A percentile compares a stretch with the other conserved stretches of the same genome.
Evolutionary conservation across 2,888 invertebrate genomes (phyloP).

Genomic region (Agelastica alni): DNA sequence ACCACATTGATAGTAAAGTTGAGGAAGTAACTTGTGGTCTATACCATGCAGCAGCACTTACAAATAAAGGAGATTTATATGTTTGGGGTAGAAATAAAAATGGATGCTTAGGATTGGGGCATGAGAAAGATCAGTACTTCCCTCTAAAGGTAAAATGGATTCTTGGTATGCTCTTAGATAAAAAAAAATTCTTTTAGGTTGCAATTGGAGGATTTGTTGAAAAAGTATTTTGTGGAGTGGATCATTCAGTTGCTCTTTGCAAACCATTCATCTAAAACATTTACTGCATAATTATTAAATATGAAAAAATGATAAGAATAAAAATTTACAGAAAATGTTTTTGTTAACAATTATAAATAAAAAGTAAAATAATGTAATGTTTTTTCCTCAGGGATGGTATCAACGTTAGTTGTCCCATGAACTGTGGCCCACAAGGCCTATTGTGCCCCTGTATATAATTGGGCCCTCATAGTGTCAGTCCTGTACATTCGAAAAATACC

Average conservation of each 20-base stretch:
- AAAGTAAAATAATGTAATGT: too few relatives aligned
- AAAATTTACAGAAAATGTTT: too few relatives aligned
- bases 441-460: too few relatives aligned
- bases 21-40: conserved; percentile 72
- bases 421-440: too few relatives aligned
- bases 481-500: too few relatives aligned
- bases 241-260: conserved; percentile 80
- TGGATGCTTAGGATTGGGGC: conserved; percentile 83
- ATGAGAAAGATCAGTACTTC: conserved; percentile 81
- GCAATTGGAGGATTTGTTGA: conserved; percentile 76
- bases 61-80: conserved; percentile 81
- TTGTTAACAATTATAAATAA: too few relatives aligned
- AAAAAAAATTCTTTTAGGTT: conserved; percentile 62
- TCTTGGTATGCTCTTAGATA: not conserved
- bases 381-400: too few relatives aligned
- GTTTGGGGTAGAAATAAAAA: conserved; percentile 90
- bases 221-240: conserved; percentile 80
- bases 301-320: too few relatives aligned
- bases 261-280: conserved; percentile 66
- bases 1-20: conserved; percentile 72
- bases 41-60: conserved; percentile 80
- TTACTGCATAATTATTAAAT: too few relatives aligned
- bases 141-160: conserved; percentile 73
- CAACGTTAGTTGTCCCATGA: too few relatives aligned
- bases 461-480: too few relatives aligned